Percentiles rank a stretch among this genome's conserved stretches.
These are phyloP conservation scores for Caenorhabditis angaria DNA, from an alignment of 2,888 invertebrate genomes.

Conservation along the genomic window DNA sequence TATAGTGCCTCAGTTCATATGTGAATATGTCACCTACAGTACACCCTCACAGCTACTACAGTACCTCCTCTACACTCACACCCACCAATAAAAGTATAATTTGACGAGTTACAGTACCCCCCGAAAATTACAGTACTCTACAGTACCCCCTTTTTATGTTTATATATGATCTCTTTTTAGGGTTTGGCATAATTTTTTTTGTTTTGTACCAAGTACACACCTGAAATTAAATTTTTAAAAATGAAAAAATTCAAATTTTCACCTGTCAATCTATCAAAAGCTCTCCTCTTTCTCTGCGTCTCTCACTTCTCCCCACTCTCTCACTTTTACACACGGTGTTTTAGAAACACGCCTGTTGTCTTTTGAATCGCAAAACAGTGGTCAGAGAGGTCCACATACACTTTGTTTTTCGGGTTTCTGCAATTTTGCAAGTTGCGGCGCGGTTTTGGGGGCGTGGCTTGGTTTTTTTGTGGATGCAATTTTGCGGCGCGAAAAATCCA, in stretches of 20 bases:
- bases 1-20: constrained; percentile 70
- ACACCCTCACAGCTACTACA: too few relatives aligned
- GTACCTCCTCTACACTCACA: too few relatives aligned
- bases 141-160: background rate
- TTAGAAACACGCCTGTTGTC: background rate
- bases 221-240: background rate
- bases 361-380: background rate
- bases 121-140: too few relatives aligned
- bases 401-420: background rate
- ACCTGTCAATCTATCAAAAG: background rate
- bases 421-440: too few relatives aligned
- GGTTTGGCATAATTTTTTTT: background rate
- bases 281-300: background rate
- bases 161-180: background rate
- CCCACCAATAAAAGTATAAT: background rate
- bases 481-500: too few relatives aligned
- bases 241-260: too few relatives aligned
- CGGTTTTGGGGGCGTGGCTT: too few relatives aligned
- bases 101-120: constrained; percentile 1
- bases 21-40: constrained; percentile 29
- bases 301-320: background rate
- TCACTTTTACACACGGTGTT: background rate
- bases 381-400: background rate
- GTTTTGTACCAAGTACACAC: background rate
- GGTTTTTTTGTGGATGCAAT: too few relatives aligned